Evolutionary conservation across 1,140 invertebrate genomes (phyloP), one percentile per base, ranked within the genome.

Genomic region (Oryctes rhinoceros): DNA sequence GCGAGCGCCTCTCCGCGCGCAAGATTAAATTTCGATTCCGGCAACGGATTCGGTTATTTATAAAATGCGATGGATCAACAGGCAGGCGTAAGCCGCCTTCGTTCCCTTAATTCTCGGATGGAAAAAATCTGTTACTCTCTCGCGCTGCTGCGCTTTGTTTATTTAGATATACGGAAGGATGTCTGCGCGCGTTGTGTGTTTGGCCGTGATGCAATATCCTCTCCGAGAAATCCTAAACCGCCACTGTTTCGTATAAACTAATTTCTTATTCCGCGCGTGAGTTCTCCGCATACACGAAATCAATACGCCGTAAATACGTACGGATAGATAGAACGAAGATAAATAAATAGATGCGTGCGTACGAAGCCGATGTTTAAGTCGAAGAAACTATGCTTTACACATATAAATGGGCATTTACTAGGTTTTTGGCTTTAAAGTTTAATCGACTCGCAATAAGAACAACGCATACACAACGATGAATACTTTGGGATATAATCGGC

Each of bases 141-240:
- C 65, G 13, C 53, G 18, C 53, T 6, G 18, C 15, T 59, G 15
- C 18, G 53, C 18, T 71, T 71, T 71, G 65, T 71, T 71, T 71
- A 37, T 71, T 71, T 71, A 71, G 35, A 71, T 24, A 3, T 30
- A 24, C 65, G 65, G 65, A 71, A 71, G 65, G 20, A 71, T 71
- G 65, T 71, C 65, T 71, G 65, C 35, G 53, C 53, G 5, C 53
- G 53, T 59, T 59, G 53, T 59, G 53, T 15, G 35, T 71, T 71
- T 71, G 24, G 65, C 15, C 65, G 65, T 71, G 65, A 71, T 71
- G 65, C 24, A 71, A 71, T 71, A 71, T 71, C 65, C 65, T 71
- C 65, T 71, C 18, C 24, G 18, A 37, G 35, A 71, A 13, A 30
- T 37, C 35, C 65, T 71, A 71, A 71, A 71, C 65, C 65, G 35